These are phyloP conservation scores for Liposcelis brunnea DNA, from an alignment of 2,888 invertebrate genomes.

Conservation along the genomic window DNA sequence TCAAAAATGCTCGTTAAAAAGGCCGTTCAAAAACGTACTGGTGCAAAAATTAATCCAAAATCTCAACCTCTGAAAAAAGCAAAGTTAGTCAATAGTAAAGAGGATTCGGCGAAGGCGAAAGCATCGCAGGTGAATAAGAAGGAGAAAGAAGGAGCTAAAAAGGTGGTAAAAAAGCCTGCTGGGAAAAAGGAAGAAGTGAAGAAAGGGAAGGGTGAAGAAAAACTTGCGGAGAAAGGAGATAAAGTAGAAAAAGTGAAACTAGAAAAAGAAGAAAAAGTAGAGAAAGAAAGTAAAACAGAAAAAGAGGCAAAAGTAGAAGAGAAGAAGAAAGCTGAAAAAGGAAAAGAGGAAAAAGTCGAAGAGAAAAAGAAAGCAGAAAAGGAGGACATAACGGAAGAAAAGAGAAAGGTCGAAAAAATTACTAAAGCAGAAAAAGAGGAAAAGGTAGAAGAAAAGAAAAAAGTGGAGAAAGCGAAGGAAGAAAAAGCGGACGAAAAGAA, in stretches of 20 bases:
- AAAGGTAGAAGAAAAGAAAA: neutral
- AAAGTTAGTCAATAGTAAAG: too few relatives aligned
- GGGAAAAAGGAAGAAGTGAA: constrained; percentile 17
- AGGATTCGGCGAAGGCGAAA: neutral
- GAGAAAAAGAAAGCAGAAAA: constrained; percentile 8
- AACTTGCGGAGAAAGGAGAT: constrained; percentile 21
- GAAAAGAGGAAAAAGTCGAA: constrained; percentile 9
- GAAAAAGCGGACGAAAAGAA: too few relatives aligned
- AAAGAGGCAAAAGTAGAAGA: constrained; percentile 23
- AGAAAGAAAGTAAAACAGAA: constrained; percentile 24
- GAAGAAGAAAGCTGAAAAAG: constrained; percentile 10
- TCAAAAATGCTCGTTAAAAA: too few relatives aligned
- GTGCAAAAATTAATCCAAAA: constrained; percentile 3
- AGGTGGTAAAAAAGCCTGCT: constrained; percentile 17
- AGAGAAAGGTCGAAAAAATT: constrained; percentile 10
- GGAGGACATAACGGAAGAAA: constrained; percentile 9
- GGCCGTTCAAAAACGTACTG: neutral
- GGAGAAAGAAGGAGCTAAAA: constrained; percentile 2
- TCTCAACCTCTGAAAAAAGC: too few relatives aligned
- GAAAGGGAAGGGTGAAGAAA: constrained; percentile 10
- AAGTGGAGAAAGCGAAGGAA: too few relatives aligned
- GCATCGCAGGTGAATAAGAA: constrained; percentile 2
- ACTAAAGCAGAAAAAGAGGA: constrained; percentile 8
- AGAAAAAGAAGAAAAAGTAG: constrained; percentile 13
- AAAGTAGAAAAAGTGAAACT: constrained; percentile 13